Evolutionary conservation across 2,888 invertebrate genomes (phyloP), one percentile per base, ranked within the genome.

Genomic region (Ditula angustiorana): DNA sequence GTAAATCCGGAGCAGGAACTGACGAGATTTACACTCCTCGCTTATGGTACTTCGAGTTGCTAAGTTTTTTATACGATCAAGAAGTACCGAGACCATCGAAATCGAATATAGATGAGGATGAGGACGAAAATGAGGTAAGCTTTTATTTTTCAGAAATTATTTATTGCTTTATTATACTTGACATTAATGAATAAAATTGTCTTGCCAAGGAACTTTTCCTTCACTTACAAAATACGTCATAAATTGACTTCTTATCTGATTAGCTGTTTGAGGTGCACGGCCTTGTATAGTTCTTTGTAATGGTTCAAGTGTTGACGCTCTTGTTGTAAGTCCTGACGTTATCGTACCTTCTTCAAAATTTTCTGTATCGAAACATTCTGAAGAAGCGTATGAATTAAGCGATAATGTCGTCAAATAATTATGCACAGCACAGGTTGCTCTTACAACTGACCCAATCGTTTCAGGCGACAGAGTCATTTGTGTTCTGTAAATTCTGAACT

Each of bases 241-340:
- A 64, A 64, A 64, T 52, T 64, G 30, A 55, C 46, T 41, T 53
- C 52, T 52, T 44, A 52, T 58, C 23, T 53, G 23, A 47, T 59
- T 46, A 16, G 58, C 59, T 55, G 44, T 52, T 65, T 24, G 37
- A 33, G 16, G 10, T 33, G 59, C 13, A 53, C 35, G 24, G 50
- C 61, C 49, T 55, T 47, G 55, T 33, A 5, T 50, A 33, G 46
- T 64, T 58, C 59, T 50, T 58, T 59, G 59, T 59, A 59, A 64
- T 58, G 61, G 56, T 56, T 62, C 61, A 65, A 37, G 64, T 71
- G 37, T 59, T 49, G 59, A 59, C 35, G 8, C 49, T 55, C 23
- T 61, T 61, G 46, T 53, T 55, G 46, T 35, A 46, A 55, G 55
- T 33, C 61, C 55, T 47, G 53, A 23, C 46, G 61, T 61, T 44